Base-by-base conservation (phyloP, 2,888 invertebrate species). In the Apotomis turbidana region DNA sequence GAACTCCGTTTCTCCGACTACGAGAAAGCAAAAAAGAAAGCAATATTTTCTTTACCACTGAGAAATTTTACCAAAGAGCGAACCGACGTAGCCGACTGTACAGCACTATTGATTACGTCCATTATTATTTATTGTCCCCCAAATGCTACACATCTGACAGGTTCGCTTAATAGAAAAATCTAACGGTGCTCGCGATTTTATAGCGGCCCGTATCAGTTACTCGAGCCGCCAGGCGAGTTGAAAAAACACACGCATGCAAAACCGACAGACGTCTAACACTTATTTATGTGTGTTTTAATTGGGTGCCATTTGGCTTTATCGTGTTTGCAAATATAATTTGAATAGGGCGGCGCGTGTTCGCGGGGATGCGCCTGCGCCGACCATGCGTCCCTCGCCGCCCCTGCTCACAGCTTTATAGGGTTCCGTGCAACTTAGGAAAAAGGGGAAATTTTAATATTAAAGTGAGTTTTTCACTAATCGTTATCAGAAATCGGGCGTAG, bases 301-400 rank as follows among this genome's bases (percentile, higher is more conserved):
- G 68, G 62, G 46, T 63, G 68, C 68, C 72, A 72, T 72, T 72
- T 72, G 72, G 72, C 68, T 52, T 68, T 72, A 68, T 72, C 72
- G 72, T 59, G 59, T 72, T 58, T 46, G 46, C 72, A 68, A 72
- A 71, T 71, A 71, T 57, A 41, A 62, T 68, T 72, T 72, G 62
- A 72, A 72, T 68, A 44, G 68, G 68, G 68, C 46, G 68, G 57
- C 57, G 57, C 52, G 58, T 46, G 68, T 41, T 9, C 55, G 38
- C 68, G 13, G 55, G 62, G 70, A 10, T 13, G 41, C 46, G 13
- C 13, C 46, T 13, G 44, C 74, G 61, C 63, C 70, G 75, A 46
- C 46, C 5, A 4, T 46, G 73, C 64, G 76, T 75, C 74, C 74
- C 63, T 70, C 71, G 66, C 71, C 76, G 77, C 77, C 77, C 74